phyloP scores from a whole-genome alignment of 2,888 invertebrate species.

The Chaetoderma sp. region DNA sequence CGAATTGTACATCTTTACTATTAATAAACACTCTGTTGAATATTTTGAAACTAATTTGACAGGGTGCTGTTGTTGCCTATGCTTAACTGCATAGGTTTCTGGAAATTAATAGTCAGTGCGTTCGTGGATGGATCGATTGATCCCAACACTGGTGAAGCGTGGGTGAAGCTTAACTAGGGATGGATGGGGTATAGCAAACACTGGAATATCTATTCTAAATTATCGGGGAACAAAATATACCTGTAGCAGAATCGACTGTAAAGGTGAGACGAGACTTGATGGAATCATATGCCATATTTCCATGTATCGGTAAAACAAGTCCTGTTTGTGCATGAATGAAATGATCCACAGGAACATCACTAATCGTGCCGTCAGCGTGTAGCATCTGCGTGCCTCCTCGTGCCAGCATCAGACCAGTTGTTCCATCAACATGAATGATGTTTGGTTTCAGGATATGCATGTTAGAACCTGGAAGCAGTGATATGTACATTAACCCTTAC shows the following conservation, averaged over 20 bases:
- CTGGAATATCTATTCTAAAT: no score
- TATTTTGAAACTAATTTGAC: no score
- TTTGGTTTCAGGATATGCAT: slow-evolving; percentile 41
- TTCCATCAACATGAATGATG: slow-evolving; percentile 46
- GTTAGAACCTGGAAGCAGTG: slow-evolving; percentile 35
- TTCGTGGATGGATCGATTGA: no score
- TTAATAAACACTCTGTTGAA: no score
- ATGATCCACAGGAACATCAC: slow-evolving; percentile 49
- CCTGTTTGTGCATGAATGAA: slow-evolving; percentile 66
- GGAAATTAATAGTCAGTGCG: no score
- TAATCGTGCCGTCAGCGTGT: slow-evolving; percentile 46
- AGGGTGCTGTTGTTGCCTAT: no score
- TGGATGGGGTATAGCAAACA: no score
- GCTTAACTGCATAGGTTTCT: no score
- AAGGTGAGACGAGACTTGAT: slow-evolving; percentile 57
- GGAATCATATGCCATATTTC: slow-evolving; percentile 62
- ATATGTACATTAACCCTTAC: not conserved
- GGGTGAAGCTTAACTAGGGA: no score
- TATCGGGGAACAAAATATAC: no score
- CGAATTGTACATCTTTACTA: no score
- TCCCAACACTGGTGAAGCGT: no score
- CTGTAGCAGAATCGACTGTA: slow-evolving; percentile 62
- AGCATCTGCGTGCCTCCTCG: slow-evolving; percentile 54
- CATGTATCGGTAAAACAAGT: slow-evolving; percentile 58
- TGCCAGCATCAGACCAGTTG: slow-evolving; percentile 59